Evolutionary conservation across 2,888 invertebrate species (phyloP), one percentile per base, ranked within the genome.

Genomic region (Teleiodes luculella): DNA sequence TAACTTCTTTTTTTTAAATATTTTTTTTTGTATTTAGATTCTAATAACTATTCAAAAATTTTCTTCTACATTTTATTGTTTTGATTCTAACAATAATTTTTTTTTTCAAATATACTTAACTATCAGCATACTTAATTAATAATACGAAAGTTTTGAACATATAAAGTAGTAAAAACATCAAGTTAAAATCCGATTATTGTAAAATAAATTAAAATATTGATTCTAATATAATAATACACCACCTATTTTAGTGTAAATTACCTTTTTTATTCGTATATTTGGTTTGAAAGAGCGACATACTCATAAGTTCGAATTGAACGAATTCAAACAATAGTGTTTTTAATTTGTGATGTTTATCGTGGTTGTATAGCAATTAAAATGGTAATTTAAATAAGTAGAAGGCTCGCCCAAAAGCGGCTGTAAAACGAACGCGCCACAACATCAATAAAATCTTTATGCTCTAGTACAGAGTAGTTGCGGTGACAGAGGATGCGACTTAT

Each of bases 311-410:
- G 71, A 70, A 72, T 67, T 68, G 71, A 70, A 72, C 63, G 69
- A 73, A 72, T 76, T 68, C 62, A 61, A 78, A 83, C 81, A 84
- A 83, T 83, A 74, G 76, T 74, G 59, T 70, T 74, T 66, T 68
- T 68, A 68, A 68, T 64, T 61, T 60, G 62, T 57, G 78, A 83
- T 83, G 62, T 70, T 81, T 79, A 84, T 84, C 79, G 66, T 62
- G 60, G 74, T 68, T 64, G 71, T 75, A 76, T 73, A 75, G 74
- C 71, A 83, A 83, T 86, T 81, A 82, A 80, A 80, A 81, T 76
- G 76, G 72, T 81, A 83, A 87, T 86, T 86, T 83, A 82, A 80
- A 80, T 79, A 80, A 78, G 80, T 80, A 82, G 83, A 81, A 83
- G 86, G 79, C 73, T 72, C 66, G 72, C 73, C 73, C 74, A 68